Base-by-base conservation (phyloP, 2,797 vertebrate species). In the Trematocara caparti region DNA sequence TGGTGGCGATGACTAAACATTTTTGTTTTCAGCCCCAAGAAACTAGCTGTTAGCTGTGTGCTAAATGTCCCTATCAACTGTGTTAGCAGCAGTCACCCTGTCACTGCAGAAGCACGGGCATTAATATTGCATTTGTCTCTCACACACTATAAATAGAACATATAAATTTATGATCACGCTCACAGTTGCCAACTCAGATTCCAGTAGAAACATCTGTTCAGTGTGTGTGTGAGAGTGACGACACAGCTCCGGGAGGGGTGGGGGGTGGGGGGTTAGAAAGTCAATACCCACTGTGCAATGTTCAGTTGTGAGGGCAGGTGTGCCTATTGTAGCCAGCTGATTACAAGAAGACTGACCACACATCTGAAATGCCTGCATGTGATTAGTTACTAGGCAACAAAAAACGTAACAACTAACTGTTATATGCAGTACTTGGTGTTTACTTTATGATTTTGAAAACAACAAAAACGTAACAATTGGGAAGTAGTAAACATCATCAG, bases 91-190 rank as follows among this genome's bases (percentile, higher is more conserved):
- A 15, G 66, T 30, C 34, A 71, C 40, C 40, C 14, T 12, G 64
- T 71, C 64, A 21, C 82, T 48, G 64, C 80, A 74, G 21, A 51
- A 53, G 73, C 34, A 17, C 48, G 6, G 69, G 30, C 81, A 76
- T 76, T 81, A 75, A 79, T 73, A 79, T 59, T 76, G 69, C 80
- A 81, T 88, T 81, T 80, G 78, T 85, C 77, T 80, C 51, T 71
- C 34, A 21, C 27, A 83, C 10, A 11, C 84, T 87, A 89, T 75
- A 91, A 87, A 89, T 90, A 90, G 85, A 82, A 82, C 47, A 21
- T 73, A 84, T 88, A 69, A 87, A 88, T 90, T 62, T 82, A 83
- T 89, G 78, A 89, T 86, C 19, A 38, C 15, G 1, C 75, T 79
- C 80, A 57, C 82, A 50, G 88, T 32, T 81, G 79, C 76, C 51